Evolutionary conservation across 2,113 vertebrate genomes (phyloP).

Genomic region (Nannobrachium achirus): DNA sequence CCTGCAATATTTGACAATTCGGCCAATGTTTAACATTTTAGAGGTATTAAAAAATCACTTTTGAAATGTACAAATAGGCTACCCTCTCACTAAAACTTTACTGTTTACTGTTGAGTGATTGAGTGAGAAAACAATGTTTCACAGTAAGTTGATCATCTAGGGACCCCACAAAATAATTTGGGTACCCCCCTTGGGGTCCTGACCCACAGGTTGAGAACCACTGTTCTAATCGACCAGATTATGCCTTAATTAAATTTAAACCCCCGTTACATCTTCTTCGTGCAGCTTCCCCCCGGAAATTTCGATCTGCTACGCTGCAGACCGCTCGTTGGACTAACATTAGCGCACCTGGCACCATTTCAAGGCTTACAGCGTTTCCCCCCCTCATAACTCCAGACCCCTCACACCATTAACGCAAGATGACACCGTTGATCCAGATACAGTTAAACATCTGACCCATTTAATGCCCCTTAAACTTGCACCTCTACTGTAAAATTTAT

Average conservation of each 20-base stretch:
- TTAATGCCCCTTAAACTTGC: slow-evolving; percentile 57
- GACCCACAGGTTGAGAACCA: too few species aligned
- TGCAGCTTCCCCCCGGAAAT: slow-evolving; percentile 6
- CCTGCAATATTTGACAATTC: too few species aligned
- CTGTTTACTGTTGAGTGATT: too few species aligned
- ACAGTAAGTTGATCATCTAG: too few species aligned
- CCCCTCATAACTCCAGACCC: slow-evolving; percentile 45
- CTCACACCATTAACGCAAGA: slow-evolving; percentile 58
- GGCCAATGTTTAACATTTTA: too few species aligned
- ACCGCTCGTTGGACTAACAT: slow-evolving; percentile 23
- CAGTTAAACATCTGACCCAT: slow-evolving; percentile 70
- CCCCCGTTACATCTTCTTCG: neutral
- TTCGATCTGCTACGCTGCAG: neutral
- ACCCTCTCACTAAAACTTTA: too few species aligned
- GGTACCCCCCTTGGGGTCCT: too few species aligned
- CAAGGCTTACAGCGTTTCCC: slow-evolving; percentile 36
- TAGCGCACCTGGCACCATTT: slow-evolving; percentile 51
- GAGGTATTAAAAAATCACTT: too few species aligned
- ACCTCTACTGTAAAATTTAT: slow-evolving; percentile 67
- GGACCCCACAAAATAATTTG: too few species aligned
- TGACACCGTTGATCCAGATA: slow-evolving; percentile 62
- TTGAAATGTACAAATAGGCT: too few species aligned
- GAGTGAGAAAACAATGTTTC: too few species aligned
- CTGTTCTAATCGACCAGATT: slow-evolving; percentile 40
- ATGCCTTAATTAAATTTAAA: slow-evolving; percentile 23